Evolutionary conservation across 2,888 invertebrate genomes (phyloP).

Genomic region (Helicoverpa assulta): DNA sequence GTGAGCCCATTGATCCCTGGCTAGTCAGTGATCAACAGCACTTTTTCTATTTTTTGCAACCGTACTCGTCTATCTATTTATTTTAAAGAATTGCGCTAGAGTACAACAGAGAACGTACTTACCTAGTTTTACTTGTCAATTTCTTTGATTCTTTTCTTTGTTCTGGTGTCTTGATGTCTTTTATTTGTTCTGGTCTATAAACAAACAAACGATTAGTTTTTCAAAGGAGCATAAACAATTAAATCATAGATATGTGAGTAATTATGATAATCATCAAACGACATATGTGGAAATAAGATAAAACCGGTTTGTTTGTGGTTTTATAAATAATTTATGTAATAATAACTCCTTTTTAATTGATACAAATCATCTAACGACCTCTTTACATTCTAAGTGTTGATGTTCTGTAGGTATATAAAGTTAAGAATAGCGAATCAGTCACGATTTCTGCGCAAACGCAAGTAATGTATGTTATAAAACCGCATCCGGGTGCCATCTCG

Average conservation of each 20-base stretch:
- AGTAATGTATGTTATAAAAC: conserved; percentile 42
- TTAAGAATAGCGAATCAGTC: conserved; percentile 43
- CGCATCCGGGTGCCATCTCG: conserved; percentile 59
- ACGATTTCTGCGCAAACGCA: conserved; percentile 38
- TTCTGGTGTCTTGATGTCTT: neutral
- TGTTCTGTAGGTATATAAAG: conserved; percentile 13
- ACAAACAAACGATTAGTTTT: neutral
- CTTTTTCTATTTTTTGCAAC: no score
- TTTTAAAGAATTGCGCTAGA: no score
- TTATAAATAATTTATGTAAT: conserved; percentile 24
- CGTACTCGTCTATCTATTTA: no score
- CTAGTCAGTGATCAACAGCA: no score
- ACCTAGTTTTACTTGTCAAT: no score
- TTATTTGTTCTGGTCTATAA: neutral
- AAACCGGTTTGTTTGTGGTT: conserved; percentile 28
- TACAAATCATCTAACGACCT: conserved; percentile 36
- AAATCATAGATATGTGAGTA: conserved; percentile 2
- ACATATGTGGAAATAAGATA: conserved; percentile 5
- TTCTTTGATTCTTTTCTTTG: no score
- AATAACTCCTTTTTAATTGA: conserved; percentile 42
- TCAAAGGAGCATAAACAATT: neutral
- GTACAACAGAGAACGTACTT: no score
- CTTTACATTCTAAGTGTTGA: conserved; percentile 25
- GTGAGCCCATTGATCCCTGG: no score
- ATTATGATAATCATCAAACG: conserved; percentile 9